These are phyloP conservation scores for Drosophila mauritiana DNA, from an alignment of 1,140 invertebrate genomes.

Conservation along the genomic window DNA sequence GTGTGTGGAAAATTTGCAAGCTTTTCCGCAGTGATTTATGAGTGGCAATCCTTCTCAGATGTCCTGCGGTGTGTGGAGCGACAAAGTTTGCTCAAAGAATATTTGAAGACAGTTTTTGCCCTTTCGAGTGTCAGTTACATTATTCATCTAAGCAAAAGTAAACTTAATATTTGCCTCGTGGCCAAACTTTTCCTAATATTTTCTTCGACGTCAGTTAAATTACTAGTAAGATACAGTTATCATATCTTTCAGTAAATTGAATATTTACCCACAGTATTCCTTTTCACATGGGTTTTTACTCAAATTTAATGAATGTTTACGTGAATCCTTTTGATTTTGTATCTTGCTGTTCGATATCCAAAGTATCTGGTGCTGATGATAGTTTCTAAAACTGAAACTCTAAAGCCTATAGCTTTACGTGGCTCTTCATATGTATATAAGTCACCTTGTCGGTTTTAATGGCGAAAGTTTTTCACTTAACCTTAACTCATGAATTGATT, in stretches of 20 bases:
- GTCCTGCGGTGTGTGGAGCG: slow-evolving; percentile 24
- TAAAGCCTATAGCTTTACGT: slow-evolving; percentile 1
- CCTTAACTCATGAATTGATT: slow-evolving; percentile 76
- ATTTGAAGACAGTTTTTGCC: slow-evolving; percentile 31
- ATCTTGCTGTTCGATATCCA: not conserved
- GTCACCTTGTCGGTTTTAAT: slow-evolving; percentile 71
- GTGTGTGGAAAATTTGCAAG: slow-evolving; percentile 17
- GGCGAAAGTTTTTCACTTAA: slow-evolving; percentile 77
- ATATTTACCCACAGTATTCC: slow-evolving; percentile 11
- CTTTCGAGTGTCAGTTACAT: slow-evolving; percentile 43
- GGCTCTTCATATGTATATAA: slow-evolving; percentile 1
- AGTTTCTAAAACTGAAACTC: not conserved
- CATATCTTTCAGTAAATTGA: no score
- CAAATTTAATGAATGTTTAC: not conserved
- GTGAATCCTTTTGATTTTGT: not conserved
- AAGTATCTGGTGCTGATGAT: not conserved
- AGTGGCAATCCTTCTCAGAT: slow-evolving; percentile 35
- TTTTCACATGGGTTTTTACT: not conserved
- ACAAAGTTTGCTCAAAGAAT: slow-evolving; percentile 36
- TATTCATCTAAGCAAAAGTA: slow-evolving; percentile 29
- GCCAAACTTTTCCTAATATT: not conserved
- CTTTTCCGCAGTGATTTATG: slow-evolving; percentile 43
- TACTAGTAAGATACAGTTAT: not conserved
- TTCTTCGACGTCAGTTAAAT: slow-evolving; percentile 9
- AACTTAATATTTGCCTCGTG: slow-evolving; percentile 27